Percentiles rank a stretch among this genome's conserved stretches.
Evolutionary conservation across 2,888 invertebrate genomes (phyloP).

Genomic region (Achlya flavicornis): DNA sequence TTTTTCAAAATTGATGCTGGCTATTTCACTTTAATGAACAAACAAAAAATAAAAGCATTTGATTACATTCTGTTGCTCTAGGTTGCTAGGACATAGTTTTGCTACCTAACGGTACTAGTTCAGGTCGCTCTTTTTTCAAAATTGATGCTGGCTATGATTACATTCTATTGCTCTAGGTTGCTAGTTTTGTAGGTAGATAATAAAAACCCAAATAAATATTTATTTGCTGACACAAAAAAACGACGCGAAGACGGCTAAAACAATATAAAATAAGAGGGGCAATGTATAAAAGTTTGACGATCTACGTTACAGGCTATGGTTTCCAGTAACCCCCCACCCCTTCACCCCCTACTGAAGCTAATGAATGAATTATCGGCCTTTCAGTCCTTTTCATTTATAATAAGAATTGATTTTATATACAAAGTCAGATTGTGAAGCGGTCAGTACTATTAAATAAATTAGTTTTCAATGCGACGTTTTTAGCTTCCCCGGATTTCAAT

Average conservation of each 20-base stretch:
- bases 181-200: too few species aligned
- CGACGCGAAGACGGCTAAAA: neutral
- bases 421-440: neutral
- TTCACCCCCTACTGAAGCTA: slow-evolving; percentile 31
- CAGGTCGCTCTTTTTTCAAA: too few species aligned
- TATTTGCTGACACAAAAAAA: neutral
- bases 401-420: neutral
- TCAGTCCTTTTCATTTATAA: slow-evolving; percentile 7
- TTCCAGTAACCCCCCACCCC: slow-evolving; percentile 25
- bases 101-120: too few species aligned
- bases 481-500: neutral
- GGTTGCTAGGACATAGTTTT: too few species aligned
- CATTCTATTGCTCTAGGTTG: too few species aligned
- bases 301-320: slow-evolving; percentile 9
- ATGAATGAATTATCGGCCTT: slow-evolving; percentile 64
- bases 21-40: too few species aligned
- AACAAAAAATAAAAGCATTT: too few species aligned
- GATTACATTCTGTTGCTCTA: too few species aligned
- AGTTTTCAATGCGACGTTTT: neutral
- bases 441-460: neutral
- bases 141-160: too few species aligned
- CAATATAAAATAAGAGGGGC: slow-evolving; percentile 1
- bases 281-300: slow-evolving; percentile 16
- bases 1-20: too few species aligned
- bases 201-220: slow-evolving; percentile 1